Percentiles rank a stretch among this genome's conserved stretches.
Evolutionary conservation across 2,113 vertebrate genomes (phyloP).

Genomic region (Centropus unirufus): DNA sequence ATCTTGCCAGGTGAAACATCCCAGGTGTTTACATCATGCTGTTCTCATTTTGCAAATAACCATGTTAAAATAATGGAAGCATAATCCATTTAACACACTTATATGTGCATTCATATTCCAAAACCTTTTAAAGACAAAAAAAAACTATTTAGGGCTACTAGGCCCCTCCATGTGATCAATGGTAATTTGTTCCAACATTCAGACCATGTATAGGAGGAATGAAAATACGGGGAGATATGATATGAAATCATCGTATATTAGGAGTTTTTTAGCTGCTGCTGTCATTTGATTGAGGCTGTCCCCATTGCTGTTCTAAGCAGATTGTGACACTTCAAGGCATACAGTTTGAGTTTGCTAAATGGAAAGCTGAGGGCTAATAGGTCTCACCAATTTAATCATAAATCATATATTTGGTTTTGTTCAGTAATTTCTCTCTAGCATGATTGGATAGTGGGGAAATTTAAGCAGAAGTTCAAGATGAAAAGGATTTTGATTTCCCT

Average conservation of each 20-base stretch:
- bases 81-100: constrained; percentile 23
- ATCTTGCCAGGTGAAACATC: neutral
- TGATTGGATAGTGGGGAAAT: constrained; percentile 16
- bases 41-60: constrained; percentile 30
- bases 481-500: neutral
- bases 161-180: neutral
- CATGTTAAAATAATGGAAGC: constrained; percentile 7
- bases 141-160: neutral
- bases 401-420: neutral
- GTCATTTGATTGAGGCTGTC: neutral
- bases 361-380: constrained; percentile 37
- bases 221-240: neutral
- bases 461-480: neutral
- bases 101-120: neutral
- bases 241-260: neutral
- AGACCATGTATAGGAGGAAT: neutral
- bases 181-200: neutral
- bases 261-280: neutral
- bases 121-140: neutral
- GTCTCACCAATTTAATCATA: neutral
- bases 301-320: constrained; percentile 49
- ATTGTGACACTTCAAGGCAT: constrained; percentile 53
- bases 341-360: constrained; percentile 21
- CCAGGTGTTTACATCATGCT: constrained; percentile 35
- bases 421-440: constrained; percentile 11